Percentiles rank a stretch among this genome's conserved stretches.
These are phyloP conservation scores for Cartodere bifasciata DNA, from an alignment of 2,888 invertebrate species.

Conservation along the genomic window DNA sequence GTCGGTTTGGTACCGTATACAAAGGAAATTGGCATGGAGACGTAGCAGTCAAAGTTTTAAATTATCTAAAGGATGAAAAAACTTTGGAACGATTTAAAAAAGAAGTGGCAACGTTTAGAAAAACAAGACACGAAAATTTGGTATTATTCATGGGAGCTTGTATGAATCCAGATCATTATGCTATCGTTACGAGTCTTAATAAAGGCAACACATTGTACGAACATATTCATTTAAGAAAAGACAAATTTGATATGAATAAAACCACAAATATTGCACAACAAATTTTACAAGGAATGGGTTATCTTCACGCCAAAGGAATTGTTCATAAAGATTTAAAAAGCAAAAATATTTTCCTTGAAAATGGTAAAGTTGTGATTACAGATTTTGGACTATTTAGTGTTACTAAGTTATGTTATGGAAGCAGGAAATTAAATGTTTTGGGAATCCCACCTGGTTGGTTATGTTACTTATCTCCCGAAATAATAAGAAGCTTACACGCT, in stretches of 20 bases:
- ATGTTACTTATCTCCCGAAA: conserved; percentile 95
- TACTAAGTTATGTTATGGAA: conserved; percentile 85
- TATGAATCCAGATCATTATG: conserved; percentile 92
- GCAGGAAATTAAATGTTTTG: conserved; percentile 59
- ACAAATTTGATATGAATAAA: conserved; percentile 89
- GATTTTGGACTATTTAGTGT: conserved; percentile 98
- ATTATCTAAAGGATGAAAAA: conserved; percentile 75
- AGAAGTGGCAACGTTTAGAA: conserved; percentile 65
- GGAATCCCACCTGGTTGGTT: conserved; percentile 97
- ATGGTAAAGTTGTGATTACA: conserved; percentile 94
- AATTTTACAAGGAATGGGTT: conserved; percentile 94
- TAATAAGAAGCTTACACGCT: conserved; percentile 75
- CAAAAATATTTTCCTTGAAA: conserved; percentile 97
- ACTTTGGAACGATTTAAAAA: conserved; percentile 84
- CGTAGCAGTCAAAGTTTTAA: conserved; percentile 90
- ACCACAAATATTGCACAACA: conserved; percentile 90
- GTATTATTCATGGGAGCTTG: conserved; percentile 99
- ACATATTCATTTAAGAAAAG: conserved; percentile 81
- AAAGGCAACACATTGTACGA: conserved; percentile 91
- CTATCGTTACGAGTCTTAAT: conserved; percentile 94
- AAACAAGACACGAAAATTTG: conserved; percentile 96
- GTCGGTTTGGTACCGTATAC: conserved; percentile 89
- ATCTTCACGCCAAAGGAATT: conserved; percentile 94
- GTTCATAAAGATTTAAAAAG: conserved; percentile 89
- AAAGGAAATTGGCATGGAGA: conserved; percentile 96